Conservation (phyloP, 1,140 invertebrate species). For the Phenacoccus solenopsis region DNA sequence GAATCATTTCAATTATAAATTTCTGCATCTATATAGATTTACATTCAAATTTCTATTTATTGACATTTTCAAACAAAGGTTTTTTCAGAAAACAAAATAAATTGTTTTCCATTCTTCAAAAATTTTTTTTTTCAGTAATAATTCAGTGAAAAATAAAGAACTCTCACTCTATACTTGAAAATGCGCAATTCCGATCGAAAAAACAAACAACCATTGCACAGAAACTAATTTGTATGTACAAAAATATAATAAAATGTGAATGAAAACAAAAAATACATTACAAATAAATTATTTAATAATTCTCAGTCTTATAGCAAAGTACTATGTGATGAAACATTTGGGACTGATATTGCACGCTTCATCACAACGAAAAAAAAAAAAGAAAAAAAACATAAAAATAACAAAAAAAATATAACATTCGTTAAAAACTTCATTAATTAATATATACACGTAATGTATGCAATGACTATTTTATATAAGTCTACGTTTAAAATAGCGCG, state of each 20-base stretch:
- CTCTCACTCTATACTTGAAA: too few species aligned
- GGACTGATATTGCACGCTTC: neutral
- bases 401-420: neutral
- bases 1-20: too few species aligned
- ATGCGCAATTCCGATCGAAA: too few species aligned
- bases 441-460: neutral
- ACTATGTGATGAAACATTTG: slow-evolving; percentile 7
- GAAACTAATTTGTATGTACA: slow-evolving; percentile 7
- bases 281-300: slow-evolving; percentile 7
- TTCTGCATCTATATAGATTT: too few species aligned
- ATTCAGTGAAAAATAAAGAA: too few species aligned
- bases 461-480: neutral
- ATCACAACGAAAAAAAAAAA: neutral
- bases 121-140: too few species aligned
- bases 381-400: neutral
- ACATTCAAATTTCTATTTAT: too few species aligned
- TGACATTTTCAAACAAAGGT: too few species aligned
- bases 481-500: neutral
- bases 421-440: neutral
- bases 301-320: slow-evolving; percentile 14
- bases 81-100: too few species aligned
- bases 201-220: neutral
- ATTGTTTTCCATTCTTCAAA: too few species aligned
- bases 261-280: slow-evolving; percentile 13
- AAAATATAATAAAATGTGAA: slow-evolving; percentile 6